phyloP scores from a whole-genome alignment of 2,113 vertebrate genomes.

The Pithys albifrons region DNA sequence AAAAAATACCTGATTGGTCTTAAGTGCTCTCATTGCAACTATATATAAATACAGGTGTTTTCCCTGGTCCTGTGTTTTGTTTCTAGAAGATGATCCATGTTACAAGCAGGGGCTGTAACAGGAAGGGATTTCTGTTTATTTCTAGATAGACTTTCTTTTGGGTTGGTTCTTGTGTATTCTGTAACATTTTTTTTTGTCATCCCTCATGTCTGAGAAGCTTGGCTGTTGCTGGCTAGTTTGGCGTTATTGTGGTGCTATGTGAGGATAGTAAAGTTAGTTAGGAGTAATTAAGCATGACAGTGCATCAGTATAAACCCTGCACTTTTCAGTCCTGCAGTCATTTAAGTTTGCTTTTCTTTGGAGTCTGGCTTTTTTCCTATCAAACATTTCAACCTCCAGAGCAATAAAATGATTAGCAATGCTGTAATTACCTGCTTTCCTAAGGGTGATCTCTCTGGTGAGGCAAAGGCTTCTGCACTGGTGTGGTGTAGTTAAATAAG shows the following conservation, averaged over 20 bases:
- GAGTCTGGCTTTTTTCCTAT: not conserved
- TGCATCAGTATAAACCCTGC: not conserved
- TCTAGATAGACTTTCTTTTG: not conserved
- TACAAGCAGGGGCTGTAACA: not conserved
- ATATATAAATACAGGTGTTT: not conserved
- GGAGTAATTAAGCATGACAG: not conserved
- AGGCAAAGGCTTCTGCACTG: not conserved
- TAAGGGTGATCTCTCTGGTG: not conserved
- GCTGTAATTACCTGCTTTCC: not conserved
- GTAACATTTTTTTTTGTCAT: not conserved
- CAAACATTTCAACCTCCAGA: not conserved
- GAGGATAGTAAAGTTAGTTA: not conserved
- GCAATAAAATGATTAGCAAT: not conserved
- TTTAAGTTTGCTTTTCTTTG: not conserved
- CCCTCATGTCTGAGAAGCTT: not conserved
- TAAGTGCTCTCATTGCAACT: not conserved
- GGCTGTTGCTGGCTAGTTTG: not conserved
- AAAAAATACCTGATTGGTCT: not conserved
- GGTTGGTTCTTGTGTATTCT: not conserved
- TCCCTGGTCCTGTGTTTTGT: not conserved
- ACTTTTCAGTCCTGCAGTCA: not conserved
- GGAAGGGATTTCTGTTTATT: not conserved
- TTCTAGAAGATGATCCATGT: rapidly evolving
- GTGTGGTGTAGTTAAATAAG: not conserved
- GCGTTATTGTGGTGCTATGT: rapidly evolving